Evolutionary conservation across 2,113 vertebrate species (phyloP), one percentile per base, ranked within the genome.

Genomic region (Hyla sarda): DNA sequence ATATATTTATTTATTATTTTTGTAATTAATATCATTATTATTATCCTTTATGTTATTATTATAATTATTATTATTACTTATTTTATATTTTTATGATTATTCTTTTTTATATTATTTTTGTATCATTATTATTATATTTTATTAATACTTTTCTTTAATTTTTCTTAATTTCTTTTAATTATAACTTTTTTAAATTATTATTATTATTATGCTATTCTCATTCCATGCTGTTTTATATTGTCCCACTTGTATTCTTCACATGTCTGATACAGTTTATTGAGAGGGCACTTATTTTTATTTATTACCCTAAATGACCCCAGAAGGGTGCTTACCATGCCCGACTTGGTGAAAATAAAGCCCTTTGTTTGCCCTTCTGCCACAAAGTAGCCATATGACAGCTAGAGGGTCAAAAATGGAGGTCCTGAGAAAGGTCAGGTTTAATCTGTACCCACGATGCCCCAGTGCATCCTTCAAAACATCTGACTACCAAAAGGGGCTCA

Each of bases 401-500:
- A 90, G 90, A 92, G 95, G 93, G 94, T 95, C 94, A 93, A 87
- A 92, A 89, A 88, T 83, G 73, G 91, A 91, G 92, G 94, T 91
- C 91, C 91, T 91, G 91, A 91, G 93, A 95, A 95, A 96, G 93
- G 94, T 95, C 94, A 94, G 87, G 91, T 93, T 90, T 92, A 94
- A 94, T 93, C 92, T 92, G 91, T 91, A 89, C 89, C 88, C 90
- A 88, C 60, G 62, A 89, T 88, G 92, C 93, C 94, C 93, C 90
- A 23, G 88, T 81, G 74, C 90, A 89, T 93, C 92, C 92, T 90
- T 93, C 94, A 90, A 89, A 87, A 94, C 93, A 92, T 90, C 95
- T 91, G 92, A 95, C 94, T 93, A 95, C 94, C 95, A 96, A 96
- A 96, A 96, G 96, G 95, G 94, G 93, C 94, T 90, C 94, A 86